These are phyloP conservation scores for Australoheros facetus DNA, from an alignment of 2,797 vertebrate species.

Conservation along the genomic window DNA sequence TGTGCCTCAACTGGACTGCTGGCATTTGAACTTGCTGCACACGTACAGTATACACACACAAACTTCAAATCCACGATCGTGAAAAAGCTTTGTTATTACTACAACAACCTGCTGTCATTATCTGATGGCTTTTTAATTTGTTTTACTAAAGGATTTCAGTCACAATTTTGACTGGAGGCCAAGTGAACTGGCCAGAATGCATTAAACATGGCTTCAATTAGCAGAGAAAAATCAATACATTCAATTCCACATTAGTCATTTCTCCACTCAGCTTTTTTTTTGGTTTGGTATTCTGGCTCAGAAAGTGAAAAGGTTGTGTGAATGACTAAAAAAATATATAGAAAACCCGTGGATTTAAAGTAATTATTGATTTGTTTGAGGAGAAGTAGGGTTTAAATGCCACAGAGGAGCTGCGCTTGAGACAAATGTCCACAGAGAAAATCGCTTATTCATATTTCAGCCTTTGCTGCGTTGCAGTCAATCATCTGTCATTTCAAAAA, in stretches of 20 bases:
- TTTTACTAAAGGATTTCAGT: conserved; percentile 49
- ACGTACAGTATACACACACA: conserved; percentile 9
- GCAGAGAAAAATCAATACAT: conserved; percentile 66
- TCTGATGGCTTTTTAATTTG: conserved; percentile 68
- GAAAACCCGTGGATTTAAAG: conserved; percentile 62
- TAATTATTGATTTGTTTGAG: conserved; percentile 74
- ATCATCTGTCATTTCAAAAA: conserved; percentile 66
- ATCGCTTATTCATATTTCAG: conserved; percentile 66
- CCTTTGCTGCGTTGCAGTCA: conserved; percentile 55
- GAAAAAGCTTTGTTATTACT: conserved; percentile 53
- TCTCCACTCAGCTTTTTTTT: conserved; percentile 39
- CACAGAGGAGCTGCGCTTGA: conserved; percentile 51
- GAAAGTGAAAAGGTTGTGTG: conserved; percentile 57
- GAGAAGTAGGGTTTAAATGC: conserved; percentile 72
- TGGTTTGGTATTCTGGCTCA: conserved; percentile 46
- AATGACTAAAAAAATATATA: conserved; percentile 39
- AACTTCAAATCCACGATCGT: background rate
- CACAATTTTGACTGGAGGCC: conserved; percentile 49
- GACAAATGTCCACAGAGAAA: conserved; percentile 66
- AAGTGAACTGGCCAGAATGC: conserved; percentile 36
- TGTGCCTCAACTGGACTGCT: conserved; percentile 2
- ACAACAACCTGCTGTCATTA: conserved; percentile 50
- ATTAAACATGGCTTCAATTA: conserved; percentile 48
- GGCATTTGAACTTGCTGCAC: conserved; percentile 24
- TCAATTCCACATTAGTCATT: conserved; percentile 73